Percentiles rank a stretch among this genome's conserved stretches.
Evolutionary conservation across 2,113 vertebrate genomes (phyloP).

Genomic region (Aegypius monachus): DNA sequence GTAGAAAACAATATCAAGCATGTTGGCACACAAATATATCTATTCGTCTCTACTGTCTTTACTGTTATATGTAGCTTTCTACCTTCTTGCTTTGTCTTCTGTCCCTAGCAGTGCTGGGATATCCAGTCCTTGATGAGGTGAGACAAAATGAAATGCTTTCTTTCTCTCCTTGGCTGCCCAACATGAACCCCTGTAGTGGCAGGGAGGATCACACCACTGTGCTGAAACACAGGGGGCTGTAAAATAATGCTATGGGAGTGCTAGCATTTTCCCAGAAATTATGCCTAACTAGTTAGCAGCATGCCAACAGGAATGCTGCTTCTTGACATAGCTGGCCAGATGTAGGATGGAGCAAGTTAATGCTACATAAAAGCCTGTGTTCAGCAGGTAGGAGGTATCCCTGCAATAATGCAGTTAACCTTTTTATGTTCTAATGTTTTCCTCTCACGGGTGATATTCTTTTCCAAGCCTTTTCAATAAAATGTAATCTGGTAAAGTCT

Average conservation of each 20-base stretch:
- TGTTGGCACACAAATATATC: not conserved
- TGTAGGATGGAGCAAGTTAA: not conserved
- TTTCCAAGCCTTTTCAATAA: not conserved
- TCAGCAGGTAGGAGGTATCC: not conserved
- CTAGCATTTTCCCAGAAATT: not conserved
- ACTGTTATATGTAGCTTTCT: not conserved
- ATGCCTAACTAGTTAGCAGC: not conserved
- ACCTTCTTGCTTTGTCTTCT: not conserved
- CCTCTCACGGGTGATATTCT: not conserved
- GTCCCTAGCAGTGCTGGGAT: not conserved
- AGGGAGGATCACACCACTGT: not conserved
- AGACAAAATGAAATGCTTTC: not conserved
- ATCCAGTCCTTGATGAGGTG: not conserved
- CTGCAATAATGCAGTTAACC: not conserved
- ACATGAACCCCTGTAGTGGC: not conserved
- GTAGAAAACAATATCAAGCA: not conserved
- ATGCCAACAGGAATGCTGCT: not conserved
- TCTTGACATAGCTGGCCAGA: not conserved
- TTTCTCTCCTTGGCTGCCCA: not conserved
- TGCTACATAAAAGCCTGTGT: fast-evolving
- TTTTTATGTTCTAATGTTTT: not conserved
- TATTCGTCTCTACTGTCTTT: not conserved
- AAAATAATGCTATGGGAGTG: not conserved
- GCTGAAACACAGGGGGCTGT: not conserved
- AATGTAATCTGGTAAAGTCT: not conserved